phyloP scores from a whole-genome alignment of 2,888 invertebrate species.

The Nomada hirtipes region DNA sequence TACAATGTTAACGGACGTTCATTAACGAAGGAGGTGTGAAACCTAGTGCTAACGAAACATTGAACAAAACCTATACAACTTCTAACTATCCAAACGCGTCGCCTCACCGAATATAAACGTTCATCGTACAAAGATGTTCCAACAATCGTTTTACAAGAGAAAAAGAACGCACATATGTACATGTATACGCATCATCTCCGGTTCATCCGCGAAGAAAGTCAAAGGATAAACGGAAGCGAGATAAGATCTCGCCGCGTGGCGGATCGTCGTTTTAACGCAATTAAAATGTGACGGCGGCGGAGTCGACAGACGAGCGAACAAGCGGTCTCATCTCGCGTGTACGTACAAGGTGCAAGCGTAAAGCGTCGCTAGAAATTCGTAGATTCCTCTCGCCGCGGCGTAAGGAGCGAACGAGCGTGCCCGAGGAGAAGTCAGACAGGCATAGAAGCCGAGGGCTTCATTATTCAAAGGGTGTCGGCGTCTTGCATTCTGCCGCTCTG shows the following conservation, averaged over 20 bases:
- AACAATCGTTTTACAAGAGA: background rate
- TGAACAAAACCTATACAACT: too few species aligned
- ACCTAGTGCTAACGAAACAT: too few species aligned
- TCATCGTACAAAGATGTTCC: too few species aligned
- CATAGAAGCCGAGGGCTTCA: slow-evolving; percentile 79
- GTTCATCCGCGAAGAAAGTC: slow-evolving; percentile 1
- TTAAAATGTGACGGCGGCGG: slow-evolving; percentile 66
- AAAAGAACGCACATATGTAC: too few species aligned
- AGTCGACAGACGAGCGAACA: slow-evolving; percentile 41
- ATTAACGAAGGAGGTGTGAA: too few species aligned
- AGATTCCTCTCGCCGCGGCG: slow-evolving; percentile 59
- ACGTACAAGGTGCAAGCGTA: slow-evolving; percentile 41
- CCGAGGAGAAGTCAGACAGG: slow-evolving; percentile 75
- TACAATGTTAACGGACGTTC: too few species aligned
- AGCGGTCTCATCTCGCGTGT: slow-evolving; percentile 28
- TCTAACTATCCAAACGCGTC: too few species aligned
- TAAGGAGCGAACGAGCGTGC: slow-evolving; percentile 60
- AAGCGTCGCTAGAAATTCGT: slow-evolving; percentile 74
- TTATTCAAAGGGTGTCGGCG: slow-evolving; percentile 83
- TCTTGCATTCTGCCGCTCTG: slow-evolving; percentile 80
- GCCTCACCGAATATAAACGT: too few species aligned
- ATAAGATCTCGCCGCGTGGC: slow-evolving; percentile 34
- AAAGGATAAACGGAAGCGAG: slow-evolving; percentile 20
- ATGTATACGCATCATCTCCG: background rate
- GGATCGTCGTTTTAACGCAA: slow-evolving; percentile 61